Evolutionary conservation across 2,113 vertebrate genomes (phyloP).

Genomic region (Fregetta grallaria): DNA sequence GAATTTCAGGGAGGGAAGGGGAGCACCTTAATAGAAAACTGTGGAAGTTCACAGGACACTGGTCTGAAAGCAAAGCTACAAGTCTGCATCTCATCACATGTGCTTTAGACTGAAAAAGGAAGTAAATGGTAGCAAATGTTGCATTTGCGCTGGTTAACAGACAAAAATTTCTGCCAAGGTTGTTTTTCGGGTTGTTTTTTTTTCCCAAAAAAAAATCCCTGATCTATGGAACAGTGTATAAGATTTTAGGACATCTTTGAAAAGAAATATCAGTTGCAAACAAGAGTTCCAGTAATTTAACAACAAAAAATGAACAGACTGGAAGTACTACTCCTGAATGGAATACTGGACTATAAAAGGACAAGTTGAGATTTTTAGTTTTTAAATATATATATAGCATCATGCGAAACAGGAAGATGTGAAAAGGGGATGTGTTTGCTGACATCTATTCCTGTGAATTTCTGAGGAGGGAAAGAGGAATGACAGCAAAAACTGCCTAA

Average conservation of each 20-base stretch:
- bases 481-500: background rate
- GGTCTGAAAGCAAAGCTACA: background rate
- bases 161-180: background rate
- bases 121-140: background rate
- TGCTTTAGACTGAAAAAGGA: background rate
- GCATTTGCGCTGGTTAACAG: background rate
- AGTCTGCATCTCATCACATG: background rate
- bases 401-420: background rate
- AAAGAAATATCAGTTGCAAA: background rate
- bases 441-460: background rate
- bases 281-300: background rate
- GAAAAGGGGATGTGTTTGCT: background rate
- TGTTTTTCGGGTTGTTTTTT: background rate
- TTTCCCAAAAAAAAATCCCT: background rate
- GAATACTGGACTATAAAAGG: background rate
- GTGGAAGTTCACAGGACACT: background rate
- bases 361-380: background rate
- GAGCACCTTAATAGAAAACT: background rate
- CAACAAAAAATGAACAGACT: background rate
- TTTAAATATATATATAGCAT: background rate
- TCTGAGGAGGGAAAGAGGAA: background rate
- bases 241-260: background rate
- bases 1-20: background rate
- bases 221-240: background rate
- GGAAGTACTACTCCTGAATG: background rate